Conservation (phyloP, 1,140 invertebrate genomes). For the Condylostylus longicornis region DNA sequence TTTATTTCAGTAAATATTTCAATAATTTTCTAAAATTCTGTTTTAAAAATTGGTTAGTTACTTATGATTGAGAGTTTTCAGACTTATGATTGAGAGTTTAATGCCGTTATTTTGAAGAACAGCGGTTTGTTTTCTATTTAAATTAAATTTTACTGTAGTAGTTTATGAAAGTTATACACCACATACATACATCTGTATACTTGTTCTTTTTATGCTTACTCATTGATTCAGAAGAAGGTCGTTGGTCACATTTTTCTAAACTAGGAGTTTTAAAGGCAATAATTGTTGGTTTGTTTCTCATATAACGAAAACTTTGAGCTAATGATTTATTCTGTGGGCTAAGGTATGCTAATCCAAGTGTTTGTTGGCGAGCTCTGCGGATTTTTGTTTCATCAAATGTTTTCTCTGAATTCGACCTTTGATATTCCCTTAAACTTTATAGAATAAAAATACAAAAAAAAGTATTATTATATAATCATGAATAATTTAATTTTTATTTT, state of each 20-base stretch:
- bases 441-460: constrained; percentile 10
- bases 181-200: too few relatives aligned
- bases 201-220: constrained; percentile 29
- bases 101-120: too few relatives aligned
- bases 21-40: neutral
- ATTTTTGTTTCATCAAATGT: constrained; percentile 55
- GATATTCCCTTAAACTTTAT: constrained; percentile 50
- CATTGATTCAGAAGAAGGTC: constrained; percentile 23
- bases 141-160: too few relatives aligned
- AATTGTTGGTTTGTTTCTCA: constrained; percentile 73
- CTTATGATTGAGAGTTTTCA: too few relatives aligned
- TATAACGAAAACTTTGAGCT: constrained; percentile 69
- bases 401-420: constrained; percentile 61
- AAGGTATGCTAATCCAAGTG: constrained; percentile 49
- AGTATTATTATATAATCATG: constrained; percentile 2
- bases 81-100: neutral
- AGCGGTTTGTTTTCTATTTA: too few relatives aligned
- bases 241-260: constrained; percentile 47
- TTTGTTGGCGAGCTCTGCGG: constrained; percentile 42
- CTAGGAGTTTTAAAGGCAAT: constrained; percentile 70
- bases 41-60: constrained; percentile 1
- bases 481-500: neutral
- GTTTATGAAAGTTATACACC: too few relatives aligned
- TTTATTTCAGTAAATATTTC: neutral
- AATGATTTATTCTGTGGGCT: constrained; percentile 61